Evolutionary conservation across 2,888 invertebrate species (phyloP), one percentile per base, ranked within the genome.

Genomic region (Pseudococcus longispinus): DNA sequence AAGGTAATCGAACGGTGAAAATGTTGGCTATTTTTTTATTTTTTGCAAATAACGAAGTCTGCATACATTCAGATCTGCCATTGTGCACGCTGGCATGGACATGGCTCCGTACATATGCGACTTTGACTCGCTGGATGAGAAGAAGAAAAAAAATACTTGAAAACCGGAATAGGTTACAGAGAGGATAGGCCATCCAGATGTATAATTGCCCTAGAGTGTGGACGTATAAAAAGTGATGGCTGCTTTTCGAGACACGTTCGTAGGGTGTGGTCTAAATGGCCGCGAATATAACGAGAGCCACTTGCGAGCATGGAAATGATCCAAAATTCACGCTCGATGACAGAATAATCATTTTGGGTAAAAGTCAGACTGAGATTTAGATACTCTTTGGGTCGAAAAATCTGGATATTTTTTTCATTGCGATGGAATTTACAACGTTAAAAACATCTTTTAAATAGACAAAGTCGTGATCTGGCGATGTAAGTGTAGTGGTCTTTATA

Each of bases 251-350:
- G 70, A 18, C 70, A 70, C 70, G 70, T 70, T 70, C 29, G 3
- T 70, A 70, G 70, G 70, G 70, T 70, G 70, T 70, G 70, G 70
- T 70, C n/a, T 70, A 70, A 70, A 70, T 70, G 18, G 70, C 70
- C 18, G 70, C 70, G 29, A 60, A 60, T 60, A 23, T 60, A 60
- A 23, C 60, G 60, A 70, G 70, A 70, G 4, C 6, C 70, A 29
- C 1, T 29, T 13, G 70, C 70, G 4, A 1, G 29, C 15, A 13
- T 70, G 70, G 70, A 70, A 70, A 70, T 70, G 29, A 29, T 70
- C 70, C 70, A 70, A 70, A 70, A 32, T 32, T 70, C 60, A 60
- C 23, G 60, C 5, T 60, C 8, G 65, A 23, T 70, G 70, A 70
- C 70, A 70, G 11, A 60, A 60, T 60, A 60, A 20, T 60, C 23